Evolutionary conservation across 2,888 invertebrate species (phyloP), one percentile per base, ranked within the genome.

Genomic region (Melanchra persicariae): DNA sequence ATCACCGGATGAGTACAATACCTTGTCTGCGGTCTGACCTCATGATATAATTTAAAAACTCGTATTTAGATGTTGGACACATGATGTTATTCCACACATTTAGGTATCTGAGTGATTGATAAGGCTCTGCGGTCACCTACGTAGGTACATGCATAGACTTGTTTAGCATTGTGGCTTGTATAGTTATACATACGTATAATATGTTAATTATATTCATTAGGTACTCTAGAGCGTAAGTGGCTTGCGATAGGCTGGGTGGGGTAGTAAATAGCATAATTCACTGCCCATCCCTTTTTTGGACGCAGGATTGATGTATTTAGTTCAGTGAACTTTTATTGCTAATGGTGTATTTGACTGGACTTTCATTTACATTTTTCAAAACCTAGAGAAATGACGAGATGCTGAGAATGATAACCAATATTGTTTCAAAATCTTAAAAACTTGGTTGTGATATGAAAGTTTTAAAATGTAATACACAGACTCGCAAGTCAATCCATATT

Each of bases 211-310:
- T 57, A 30, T 34, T 43, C 30, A 49, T 49, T 57, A 63, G 54
- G 12, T 64, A 34, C 19, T 45, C 12, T 19, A 26, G 22, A 17
- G n/a, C 19, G 24, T 64, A 65, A 74, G 30, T 66, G 58, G 7
- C 54, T 52, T n/a, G 58, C 24, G 12, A 24, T 59, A 43, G 19
- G n/a, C 6, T 26, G 24, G 67, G 45, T 58, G 34, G 40, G 67
- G 75, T 40, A 30, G 24, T 59, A 12, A 24, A 24, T 51, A n/a
- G 12, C 1, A 3, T 70, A 34, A 24, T 6, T 6, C 43, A 26
- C 7, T 63, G 30, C 22, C 74, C 52, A 66, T 34, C 73, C 74
- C 24, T 67, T 37, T 74, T 47, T 73, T 26, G 34, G 7, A 45
- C 17, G 1, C 30, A 17, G 12, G 8, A 24, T 52, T 1, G 0